Evolutionary conservation across 1,140 invertebrate genomes (phyloP).

Genomic region (Ectropis grisescens): DNA sequence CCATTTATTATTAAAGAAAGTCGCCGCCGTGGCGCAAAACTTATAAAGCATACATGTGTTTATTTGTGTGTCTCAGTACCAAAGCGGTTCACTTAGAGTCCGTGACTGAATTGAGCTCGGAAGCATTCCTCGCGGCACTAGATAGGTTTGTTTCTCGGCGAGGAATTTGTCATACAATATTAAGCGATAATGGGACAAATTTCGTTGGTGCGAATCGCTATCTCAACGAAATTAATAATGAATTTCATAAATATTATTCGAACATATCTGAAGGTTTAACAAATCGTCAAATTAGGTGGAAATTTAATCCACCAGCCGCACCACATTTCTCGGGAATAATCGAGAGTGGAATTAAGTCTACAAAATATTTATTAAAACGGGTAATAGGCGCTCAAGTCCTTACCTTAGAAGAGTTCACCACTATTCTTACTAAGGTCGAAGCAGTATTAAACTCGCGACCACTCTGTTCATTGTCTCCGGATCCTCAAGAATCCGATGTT

Average conservation of each 20-base stretch:
- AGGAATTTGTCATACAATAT: constrained; percentile 31
- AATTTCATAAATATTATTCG: constrained; percentile 5
- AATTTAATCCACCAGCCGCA: constrained; percentile 2
- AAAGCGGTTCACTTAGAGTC: constrained; percentile 58
- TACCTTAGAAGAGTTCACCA: constrained; percentile 17
- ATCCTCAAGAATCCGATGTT: too few species aligned
- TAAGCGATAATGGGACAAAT: constrained; percentile 47
- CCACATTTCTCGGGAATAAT: constrained; percentile 19
- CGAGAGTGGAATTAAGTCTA: constrained; percentile 34
- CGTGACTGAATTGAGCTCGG: constrained; percentile 37
- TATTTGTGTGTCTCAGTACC: constrained; percentile 57
- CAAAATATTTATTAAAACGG: constrained; percentile 22
- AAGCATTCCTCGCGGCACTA: constrained; percentile 43
- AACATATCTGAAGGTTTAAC: constrained; percentile 4
- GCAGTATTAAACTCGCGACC: constrained; percentile 33
- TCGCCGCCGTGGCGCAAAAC: background rate
- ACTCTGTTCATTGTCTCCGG: too few species aligned
- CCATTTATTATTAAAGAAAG: constrained; percentile 14
- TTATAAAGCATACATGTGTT: constrained; percentile 42
- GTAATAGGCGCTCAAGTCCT: constrained; percentile 10
- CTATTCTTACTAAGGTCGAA: constrained; percentile 17
- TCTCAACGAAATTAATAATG: constrained; percentile 10
- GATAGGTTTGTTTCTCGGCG: constrained; percentile 43
- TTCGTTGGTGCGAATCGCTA: constrained; percentile 30
- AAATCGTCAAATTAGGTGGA: constrained; percentile 11